phyloP scores from a whole-genome alignment of 2,113 vertebrate genomes.

The human (Homo sapiens) region DNA sequence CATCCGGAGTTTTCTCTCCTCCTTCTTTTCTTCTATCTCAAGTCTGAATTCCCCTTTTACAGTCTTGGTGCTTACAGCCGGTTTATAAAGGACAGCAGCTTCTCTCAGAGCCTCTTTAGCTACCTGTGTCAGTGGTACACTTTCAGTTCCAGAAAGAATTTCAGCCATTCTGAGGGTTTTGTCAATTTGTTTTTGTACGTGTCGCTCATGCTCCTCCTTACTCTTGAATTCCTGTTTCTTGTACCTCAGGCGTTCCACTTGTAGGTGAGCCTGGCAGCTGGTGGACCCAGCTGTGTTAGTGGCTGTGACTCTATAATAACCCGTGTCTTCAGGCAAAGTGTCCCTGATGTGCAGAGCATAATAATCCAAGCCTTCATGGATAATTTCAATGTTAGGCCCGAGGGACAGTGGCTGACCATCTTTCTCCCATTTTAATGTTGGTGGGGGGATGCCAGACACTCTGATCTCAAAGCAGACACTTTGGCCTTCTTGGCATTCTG shows the following conservation, averaged over 20 bases:
- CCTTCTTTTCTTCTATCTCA: constrained; percentile 91
- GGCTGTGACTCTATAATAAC: constrained; percentile 96
- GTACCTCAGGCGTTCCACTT: constrained; percentile 92
- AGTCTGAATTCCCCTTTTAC: constrained; percentile 93
- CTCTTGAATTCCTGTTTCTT: constrained; percentile 93
- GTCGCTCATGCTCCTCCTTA: constrained; percentile 87
- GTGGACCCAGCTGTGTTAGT: constrained; percentile 97
- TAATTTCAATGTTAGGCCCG: constrained; percentile 94
- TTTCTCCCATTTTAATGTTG: constrained; percentile 95
- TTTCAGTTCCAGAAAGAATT: constrained; percentile 91
- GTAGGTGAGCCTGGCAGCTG: constrained; percentile 95
- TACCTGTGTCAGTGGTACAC: constrained; percentile 89
- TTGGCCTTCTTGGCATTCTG: constrained; percentile 96
- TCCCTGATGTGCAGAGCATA: constrained; percentile 95
- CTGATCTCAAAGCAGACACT: constrained; percentile 96
- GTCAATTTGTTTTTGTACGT: constrained; percentile 89
- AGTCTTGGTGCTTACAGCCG: constrained; percentile 93
- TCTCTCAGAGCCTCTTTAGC: constrained; percentile 95
- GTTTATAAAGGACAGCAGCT: constrained; percentile 94
- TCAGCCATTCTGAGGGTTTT: constrained; percentile 96
- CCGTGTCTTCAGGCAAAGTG: constrained; percentile 95
- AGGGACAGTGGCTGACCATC: constrained; percentile 93
- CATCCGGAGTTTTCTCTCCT: constrained; percentile 95
- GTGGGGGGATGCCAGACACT: constrained; percentile 93
- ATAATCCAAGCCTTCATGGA: constrained; percentile 98